Evolutionary conservation across 2,797 vertebrate genomes (phyloP).

Genomic region (Argentina silus): DNA sequence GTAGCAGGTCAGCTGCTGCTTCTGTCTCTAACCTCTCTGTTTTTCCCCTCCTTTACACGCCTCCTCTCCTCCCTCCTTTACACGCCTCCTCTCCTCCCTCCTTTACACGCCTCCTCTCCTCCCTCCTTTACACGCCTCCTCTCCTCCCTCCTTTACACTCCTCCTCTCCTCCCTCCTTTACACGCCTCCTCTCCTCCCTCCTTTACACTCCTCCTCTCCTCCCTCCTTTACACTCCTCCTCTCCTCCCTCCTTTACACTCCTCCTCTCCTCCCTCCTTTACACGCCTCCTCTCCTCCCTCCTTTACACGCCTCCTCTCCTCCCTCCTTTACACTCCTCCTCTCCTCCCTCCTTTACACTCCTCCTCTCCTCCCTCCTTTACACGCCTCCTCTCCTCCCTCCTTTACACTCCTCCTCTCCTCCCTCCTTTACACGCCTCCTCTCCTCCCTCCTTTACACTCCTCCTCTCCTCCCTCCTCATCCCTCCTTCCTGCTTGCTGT

Average conservation of each 20-base stretch:
- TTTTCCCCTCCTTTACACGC: conserved; percentile 23
- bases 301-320: not conserved
- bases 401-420: conserved; percentile 12
- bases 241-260: too few species aligned
- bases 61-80: not conserved
- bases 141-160: too few species aligned
- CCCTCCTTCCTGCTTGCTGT: conserved; percentile 26
- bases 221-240: too few species aligned
- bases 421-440: too few species aligned
- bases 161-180: not conserved
- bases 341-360: not conserved
- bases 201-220: not conserved
- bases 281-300: not conserved
- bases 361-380: conserved; percentile 7
- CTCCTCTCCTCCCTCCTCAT: conserved; percentile 46
- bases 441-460: not conserved
- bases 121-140: not conserved
- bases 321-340: conserved; percentile 7
- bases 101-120: not conserved
- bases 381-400: conserved; percentile 16
- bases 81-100: not conserved
- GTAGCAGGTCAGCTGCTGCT: too few species aligned
- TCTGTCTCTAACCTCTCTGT: conserved; percentile 26
- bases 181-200: not conserved
- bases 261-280: not conserved